Evolutionary conservation across 2,888 invertebrate genomes (phyloP).

Genomic region (Aromia moschata): DNA sequence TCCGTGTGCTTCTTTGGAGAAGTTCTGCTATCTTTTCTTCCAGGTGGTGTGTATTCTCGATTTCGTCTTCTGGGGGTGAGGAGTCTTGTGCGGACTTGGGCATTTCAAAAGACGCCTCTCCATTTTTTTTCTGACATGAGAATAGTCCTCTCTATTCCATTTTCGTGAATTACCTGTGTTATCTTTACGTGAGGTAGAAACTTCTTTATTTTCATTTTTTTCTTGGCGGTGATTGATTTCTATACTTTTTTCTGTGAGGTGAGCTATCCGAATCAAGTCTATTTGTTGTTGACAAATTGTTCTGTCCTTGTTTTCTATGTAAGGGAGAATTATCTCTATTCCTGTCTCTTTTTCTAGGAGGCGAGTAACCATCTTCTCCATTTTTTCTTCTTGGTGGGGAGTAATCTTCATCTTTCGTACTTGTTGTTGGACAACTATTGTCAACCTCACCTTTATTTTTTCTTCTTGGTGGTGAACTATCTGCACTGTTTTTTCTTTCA

Average conservation of each 20-base stretch:
- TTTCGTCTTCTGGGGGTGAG: constrained; percentile 21
- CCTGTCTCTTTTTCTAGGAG: constrained; percentile 23
- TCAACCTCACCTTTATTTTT: constrained; percentile 14
- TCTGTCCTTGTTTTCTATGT: constrained; percentile 21
- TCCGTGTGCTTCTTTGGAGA: too few species aligned
- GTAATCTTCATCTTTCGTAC: constrained; percentile 11
- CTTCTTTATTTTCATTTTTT: constrained; percentile 25
- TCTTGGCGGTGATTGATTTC: constrained; percentile 30
- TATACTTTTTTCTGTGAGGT: constrained; percentile 35
- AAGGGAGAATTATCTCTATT: constrained; percentile 26
- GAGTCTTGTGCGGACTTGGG: too few species aligned
- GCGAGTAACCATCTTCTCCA: constrained; percentile 24
- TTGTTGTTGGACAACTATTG: too few species aligned
- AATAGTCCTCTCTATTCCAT: too few species aligned
- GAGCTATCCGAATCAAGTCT: constrained; percentile 25
- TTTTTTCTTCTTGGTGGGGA: constrained; percentile 31
- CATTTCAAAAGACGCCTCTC: too few species aligned
- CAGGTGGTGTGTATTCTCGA: constrained; percentile 20
- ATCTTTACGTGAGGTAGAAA: too few species aligned
- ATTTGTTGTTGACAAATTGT: not conserved
- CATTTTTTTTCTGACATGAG: constrained; percentile 50
- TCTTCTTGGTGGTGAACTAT: constrained; percentile 28
- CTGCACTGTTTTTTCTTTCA: constrained; percentile 2
- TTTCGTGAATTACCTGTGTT: too few species aligned
- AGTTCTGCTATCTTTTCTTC: constrained; percentile 19